A percentile compares a stretch with the other conserved stretches of the same genome.
Conservation (phyloP, 1,140 invertebrate genomes). For the Drosophila navojoa region DNA sequence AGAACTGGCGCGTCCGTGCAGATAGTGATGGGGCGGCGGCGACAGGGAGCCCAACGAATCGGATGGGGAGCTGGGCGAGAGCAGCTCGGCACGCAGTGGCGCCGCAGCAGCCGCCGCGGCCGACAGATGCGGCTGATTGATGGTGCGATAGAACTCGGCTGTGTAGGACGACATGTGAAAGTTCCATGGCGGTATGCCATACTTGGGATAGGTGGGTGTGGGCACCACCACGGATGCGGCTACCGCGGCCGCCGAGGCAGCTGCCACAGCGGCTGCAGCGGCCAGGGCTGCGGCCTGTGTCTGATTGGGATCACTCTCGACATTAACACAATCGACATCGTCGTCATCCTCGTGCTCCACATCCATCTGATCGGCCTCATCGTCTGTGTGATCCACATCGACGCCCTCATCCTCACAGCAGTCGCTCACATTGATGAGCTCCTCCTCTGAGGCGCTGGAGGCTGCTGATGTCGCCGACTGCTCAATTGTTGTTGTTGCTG, state of each 20-base stretch:
- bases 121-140: slow-evolving; percentile 71
- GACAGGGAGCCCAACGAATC: slow-evolving; percentile 79
- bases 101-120: slow-evolving; percentile 47
- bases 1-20: slow-evolving; percentile 77
- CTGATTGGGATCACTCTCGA: slow-evolving; percentile 64
- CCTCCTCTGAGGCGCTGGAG: slow-evolving; percentile 40
- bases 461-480: slow-evolving; percentile 1
- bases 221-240: slow-evolving; percentile 78
- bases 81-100: slow-evolving; percentile 65
- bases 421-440: slow-evolving; percentile 78
- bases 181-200: slow-evolving; percentile 74
- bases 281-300: slow-evolving; percentile 72
- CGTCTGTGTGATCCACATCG: slow-evolving; percentile 78
- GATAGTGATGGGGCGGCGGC: slow-evolving; percentile 79
- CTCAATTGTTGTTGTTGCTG: neutral
- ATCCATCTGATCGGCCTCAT: slow-evolving; percentile 54
- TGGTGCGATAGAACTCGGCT: slow-evolving; percentile 80
- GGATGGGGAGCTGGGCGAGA: slow-evolving; percentile 79
- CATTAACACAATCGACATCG: slow-evolving; percentile 71
- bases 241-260: slow-evolving; percentile 52
- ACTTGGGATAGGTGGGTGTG: slow-evolving; percentile 81
- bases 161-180: slow-evolving; percentile 82
- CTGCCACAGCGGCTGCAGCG: slow-evolving; percentile 69
- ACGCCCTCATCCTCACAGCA: slow-evolving; percentile 80
- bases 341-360: slow-evolving; percentile 64